These are phyloP conservation scores for Julus scandinavius DNA, from an alignment of 2,888 invertebrate genomes.

Conservation along the genomic window DNA sequence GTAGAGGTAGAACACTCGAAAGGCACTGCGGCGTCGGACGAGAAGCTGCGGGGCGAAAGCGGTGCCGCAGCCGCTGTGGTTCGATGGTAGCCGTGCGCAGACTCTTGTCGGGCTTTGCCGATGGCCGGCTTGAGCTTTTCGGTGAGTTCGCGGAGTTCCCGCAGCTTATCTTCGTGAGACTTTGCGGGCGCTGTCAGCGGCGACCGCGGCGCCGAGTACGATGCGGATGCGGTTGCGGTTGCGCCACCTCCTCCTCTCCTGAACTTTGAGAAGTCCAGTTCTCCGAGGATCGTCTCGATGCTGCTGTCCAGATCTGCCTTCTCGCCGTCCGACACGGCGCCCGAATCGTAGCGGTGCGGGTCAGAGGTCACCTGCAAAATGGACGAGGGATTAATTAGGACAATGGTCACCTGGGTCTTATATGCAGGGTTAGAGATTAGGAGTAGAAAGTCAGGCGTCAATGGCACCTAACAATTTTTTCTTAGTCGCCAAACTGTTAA, in stretches of 20 bases:
- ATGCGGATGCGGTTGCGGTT: conserved; percentile 39
- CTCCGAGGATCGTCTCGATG: conserved; percentile 59
- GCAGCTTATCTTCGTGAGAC: conserved; percentile 51
- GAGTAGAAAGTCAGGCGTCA: no score
- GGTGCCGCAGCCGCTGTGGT: conserved; percentile 61
- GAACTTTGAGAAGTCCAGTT: conserved; percentile 60
- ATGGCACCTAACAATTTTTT: no score
- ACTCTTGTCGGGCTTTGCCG: conserved; percentile 28
- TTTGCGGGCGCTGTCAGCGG: conserved; percentile 6
- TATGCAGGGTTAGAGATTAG: no score
- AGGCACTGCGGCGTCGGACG: conserved; percentile 70
- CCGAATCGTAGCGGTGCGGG: conserved; percentile 30
- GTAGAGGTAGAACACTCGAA: not conserved
- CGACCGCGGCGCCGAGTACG: conserved; percentile 41
- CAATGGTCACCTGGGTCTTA: no score
- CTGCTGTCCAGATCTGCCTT: conserved; percentile 59
- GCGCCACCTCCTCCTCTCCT: conserved; percentile 55
- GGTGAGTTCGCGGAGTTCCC: conserved; percentile 75
- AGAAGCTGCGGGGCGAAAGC: conserved; percentile 67
- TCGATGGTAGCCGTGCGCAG: conserved; percentile 57
- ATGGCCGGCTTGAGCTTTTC: conserved; percentile 77
- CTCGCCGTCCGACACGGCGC: conserved; percentile 57
- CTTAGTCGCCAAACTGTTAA: no score
- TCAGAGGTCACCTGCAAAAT: conserved; percentile 22
- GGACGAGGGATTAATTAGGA: not conserved